A percentile compares a stretch with the other conserved stretches of the same genome.
These are phyloP conservation scores for Meda fulgida DNA, from an alignment of 2,797 vertebrate species.

Conservation along the genomic window DNA sequence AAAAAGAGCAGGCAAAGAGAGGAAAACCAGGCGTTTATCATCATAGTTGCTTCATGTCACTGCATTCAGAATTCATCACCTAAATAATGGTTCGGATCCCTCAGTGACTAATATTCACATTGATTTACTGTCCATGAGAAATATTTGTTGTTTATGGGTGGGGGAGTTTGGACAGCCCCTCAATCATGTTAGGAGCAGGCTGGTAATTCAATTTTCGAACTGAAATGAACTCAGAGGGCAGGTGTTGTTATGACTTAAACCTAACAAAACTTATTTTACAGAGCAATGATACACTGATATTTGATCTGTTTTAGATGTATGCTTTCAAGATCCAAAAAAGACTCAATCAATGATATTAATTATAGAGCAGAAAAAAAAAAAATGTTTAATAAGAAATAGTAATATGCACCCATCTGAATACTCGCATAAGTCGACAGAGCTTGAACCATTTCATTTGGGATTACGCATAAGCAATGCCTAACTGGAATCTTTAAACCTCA, in stretches of 20 bases:
- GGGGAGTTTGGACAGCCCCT: conserved; percentile 58
- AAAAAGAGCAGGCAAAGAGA: conserved; percentile 12
- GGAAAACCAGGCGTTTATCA: conserved; percentile 50
- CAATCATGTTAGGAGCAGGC: conserved; percentile 45
- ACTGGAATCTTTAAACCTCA: neutral
- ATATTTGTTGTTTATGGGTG: conserved; percentile 69
- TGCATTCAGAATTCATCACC: conserved; percentile 49
- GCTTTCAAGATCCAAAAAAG: neutral
- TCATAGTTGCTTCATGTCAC: conserved; percentile 39
- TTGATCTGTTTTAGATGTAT: neutral
- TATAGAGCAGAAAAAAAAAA: neutral
- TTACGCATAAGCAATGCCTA: neutral
- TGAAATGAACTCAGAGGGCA: neutral
- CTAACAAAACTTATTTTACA: conserved; percentile 5
- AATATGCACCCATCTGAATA: neutral
- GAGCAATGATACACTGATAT: neutral
- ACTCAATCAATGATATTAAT: neutral
- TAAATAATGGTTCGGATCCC: conserved; percentile 69
- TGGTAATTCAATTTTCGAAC: conserved; percentile 27
- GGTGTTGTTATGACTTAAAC: neutral
- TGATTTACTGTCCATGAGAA: conserved; percentile 75
- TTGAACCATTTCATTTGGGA: neutral
- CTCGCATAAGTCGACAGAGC: neutral
- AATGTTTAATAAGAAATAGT: neutral
- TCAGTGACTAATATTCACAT: conserved; percentile 68